Base-by-base conservation (phyloP, 2,888 invertebrate species). In the Halictus quadricinctus region DNA sequence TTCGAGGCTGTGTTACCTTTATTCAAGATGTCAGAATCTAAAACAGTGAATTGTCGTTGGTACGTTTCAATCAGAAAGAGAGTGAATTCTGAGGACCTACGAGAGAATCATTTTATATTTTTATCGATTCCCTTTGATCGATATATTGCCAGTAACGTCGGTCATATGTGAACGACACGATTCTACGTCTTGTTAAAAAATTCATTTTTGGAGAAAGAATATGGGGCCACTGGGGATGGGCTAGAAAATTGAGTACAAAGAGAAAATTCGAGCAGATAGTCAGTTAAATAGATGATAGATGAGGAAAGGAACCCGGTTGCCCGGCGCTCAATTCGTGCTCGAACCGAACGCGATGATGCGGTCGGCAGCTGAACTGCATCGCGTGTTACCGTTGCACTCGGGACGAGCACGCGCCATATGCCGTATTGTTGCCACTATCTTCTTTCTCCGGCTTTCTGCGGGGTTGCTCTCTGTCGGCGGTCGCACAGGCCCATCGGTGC, bases 361-460 rank as follows among this genome's bases (percentile, higher is more conserved):
- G 84, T 77, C 88, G 90, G 89, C 90, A 90, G 90, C 90, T 90
- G 90, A 90, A 90, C 89, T 90, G 87, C 88, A 89, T 88, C 91
- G 89, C 90, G 89, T 88, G 89, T 90, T 88, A 76, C 75, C 69
- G 81, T 48, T 87, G 80, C 80, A 81, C 72, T 85, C 81, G 83
- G 85, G 87, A 89, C 88, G 88, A 88, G 88, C 88, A 91, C 92
- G 90, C 88, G 90, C 91, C 91, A 89, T 90, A 90, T 90, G 91
- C 86, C 79, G 87, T 81, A 92, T 92, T 90, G 88, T 91, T 89
- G 81, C 80, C 29, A 73, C 72, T 80, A 81, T 80, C 83, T 72
- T 81, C 80, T 76, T 50, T 72, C 76, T 70, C 76, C 79, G 70
- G 75, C 69, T 58, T 64, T 77, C 76, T 75, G 18, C 73, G 64